Conservation (phyloP, 2,113 vertebrate species). For the Ciconia maguari region DNA sequence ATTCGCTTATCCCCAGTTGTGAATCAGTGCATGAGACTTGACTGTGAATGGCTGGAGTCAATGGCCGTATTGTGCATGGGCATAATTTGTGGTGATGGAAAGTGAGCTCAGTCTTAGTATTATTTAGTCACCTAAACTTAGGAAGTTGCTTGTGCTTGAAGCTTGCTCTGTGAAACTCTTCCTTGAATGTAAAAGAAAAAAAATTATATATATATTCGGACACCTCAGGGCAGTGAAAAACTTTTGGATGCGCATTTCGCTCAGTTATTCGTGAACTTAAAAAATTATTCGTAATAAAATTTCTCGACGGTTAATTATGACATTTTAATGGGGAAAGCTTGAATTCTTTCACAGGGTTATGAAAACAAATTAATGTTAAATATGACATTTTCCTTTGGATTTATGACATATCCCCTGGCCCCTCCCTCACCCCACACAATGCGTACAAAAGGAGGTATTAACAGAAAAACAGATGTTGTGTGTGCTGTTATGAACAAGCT, state of each 20-base stretch:
- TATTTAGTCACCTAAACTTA: slow-evolving; percentile 10
- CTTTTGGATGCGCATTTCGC: background rate
- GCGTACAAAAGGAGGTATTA: slow-evolving; percentile 59
- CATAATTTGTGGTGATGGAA: background rate
- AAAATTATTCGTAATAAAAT: slow-evolving; percentile 40
- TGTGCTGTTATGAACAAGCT: slow-evolving; percentile 68
- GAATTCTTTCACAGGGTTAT: slow-evolving; percentile 57
- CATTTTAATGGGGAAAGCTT: slow-evolving; percentile 55
- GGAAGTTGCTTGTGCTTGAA: background rate
- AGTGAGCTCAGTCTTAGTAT: background rate
- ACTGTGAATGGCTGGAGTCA: slow-evolving; percentile 22
- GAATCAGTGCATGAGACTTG: slow-evolving; percentile 27
- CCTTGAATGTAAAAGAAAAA: background rate
- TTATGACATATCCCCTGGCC: slow-evolving; percentile 47
- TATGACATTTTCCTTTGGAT: slow-evolving; percentile 52
- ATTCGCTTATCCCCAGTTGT: background rate
- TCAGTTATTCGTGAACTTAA: slow-evolving; percentile 25
- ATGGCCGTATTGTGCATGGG: background rate
- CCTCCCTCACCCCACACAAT: slow-evolving; percentile 46
- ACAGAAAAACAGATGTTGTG: slow-evolving; percentile 66
- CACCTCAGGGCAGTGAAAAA: background rate
- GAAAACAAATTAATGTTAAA: slow-evolving; percentile 69
- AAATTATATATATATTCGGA: background rate
- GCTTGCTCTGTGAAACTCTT: background rate
- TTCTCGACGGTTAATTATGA: slow-evolving; percentile 42